Evolutionary conservation across 2,113 vertebrate species (phyloP), one percentile per base, ranked within the genome.

Genomic region (Ellobius talpinus): DNA sequence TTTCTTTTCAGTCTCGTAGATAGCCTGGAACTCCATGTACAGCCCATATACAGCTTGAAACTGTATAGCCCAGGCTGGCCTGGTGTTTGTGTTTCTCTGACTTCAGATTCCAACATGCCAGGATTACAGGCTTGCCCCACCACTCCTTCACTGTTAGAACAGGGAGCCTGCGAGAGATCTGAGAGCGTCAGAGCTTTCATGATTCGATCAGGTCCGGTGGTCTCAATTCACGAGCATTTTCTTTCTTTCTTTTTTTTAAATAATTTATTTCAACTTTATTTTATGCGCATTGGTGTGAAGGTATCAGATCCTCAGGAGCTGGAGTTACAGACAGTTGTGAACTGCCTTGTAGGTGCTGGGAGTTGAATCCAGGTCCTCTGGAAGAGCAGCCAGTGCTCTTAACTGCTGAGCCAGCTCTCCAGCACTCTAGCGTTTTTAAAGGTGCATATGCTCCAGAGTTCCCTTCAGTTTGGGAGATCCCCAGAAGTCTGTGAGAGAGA

Each of bases 201-300:
- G 74, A 72, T 45, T 36, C 66, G 24, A 77, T 78, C 24, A 66
- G 29, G 81, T 91, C 24, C 24, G 76, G 13, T 36, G 14, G 72
- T 45, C 23, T 61, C 31, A 66, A 55, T 36, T 91, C 31, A 68
- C 72, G 77, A 90, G 52, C 73, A 96, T 90, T 94, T 96, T 91
- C 84, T 61, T 61, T 55, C 52, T 55, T 55, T 47, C 52, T 55
- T 55, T 55, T 61, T 24, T 24, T 2, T 23, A 61, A 61, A 61
- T 3, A 63, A 24, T 24, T 63, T 63, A 63, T 63, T 63, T 63
- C 61, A 63, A 63, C 61, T 8, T 63, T 63, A 63, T 63, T 63
- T 63, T 24, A 63, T 24, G 23, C 7, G 7, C 61, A 63, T 61
- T 19, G 58, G 19, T 61, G 58, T 1, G 19, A 61, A 21, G 19